These are phyloP conservation scores for Megalurothrips usitatus DNA, from an alignment of 2,888 invertebrate genomes.

Conservation along the genomic window DNA sequence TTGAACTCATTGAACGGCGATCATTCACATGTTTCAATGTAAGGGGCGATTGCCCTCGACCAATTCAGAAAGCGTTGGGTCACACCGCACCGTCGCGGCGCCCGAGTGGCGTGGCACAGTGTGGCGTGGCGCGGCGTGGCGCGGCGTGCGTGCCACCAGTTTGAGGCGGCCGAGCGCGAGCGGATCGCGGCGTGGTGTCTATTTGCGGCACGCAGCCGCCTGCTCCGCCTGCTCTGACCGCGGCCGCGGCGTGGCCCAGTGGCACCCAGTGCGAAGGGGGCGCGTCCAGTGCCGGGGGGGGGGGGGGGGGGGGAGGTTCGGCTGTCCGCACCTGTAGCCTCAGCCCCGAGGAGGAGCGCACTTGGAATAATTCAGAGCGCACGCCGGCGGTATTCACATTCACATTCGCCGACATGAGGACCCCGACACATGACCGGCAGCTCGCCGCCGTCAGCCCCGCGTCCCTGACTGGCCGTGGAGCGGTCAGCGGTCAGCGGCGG, in stretches of 20 bases:
- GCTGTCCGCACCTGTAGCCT: no score
- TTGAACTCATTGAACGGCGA: no score
- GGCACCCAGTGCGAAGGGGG: not conserved
- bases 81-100: not conserved
- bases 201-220: conserved; percentile 3
- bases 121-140: conserved; percentile 38
- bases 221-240: not conserved
- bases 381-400: no score
- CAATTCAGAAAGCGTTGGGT: conserved; percentile 1
- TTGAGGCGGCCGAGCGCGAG: not conserved
- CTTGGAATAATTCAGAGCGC: no score
- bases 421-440: no score
- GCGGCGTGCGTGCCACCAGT: conserved; percentile 3
- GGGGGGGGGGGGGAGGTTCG: no score
- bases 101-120: not conserved
- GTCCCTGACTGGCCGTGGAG: no score
- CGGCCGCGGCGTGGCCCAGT: not conserved
- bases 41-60: not conserved
- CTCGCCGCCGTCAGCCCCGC: no score
- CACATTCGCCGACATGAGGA: no score
- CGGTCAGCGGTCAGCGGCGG: no score
- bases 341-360: no score
- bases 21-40: no score
- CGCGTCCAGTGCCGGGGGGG: not conserved
- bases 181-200: not conserved